A percentile compares a stretch with the other conserved stretches of the same genome.
Evolutionary conservation across 2,797 vertebrate genomes (phyloP).

Genomic region (Bryconaethiops microstoma): DNA sequence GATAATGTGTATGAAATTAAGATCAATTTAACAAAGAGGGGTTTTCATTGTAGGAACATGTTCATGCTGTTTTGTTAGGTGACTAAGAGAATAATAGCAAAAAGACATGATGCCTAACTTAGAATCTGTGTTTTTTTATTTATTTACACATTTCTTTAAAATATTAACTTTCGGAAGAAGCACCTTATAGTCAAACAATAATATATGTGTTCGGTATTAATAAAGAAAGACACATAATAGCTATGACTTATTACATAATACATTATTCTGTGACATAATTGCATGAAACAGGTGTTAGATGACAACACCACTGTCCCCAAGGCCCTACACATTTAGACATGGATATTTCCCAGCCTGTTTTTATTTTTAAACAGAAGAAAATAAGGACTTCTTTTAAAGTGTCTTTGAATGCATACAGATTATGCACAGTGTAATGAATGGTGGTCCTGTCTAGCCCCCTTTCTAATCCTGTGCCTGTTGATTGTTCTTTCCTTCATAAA

Average conservation of each 20-base stretch:
- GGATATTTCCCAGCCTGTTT: background rate
- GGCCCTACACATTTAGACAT: background rate
- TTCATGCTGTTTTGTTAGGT: background rate
- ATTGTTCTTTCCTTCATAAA: constrained; percentile 37
- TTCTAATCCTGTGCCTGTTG: constrained; percentile 64
- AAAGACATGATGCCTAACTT: background rate
- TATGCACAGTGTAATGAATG: background rate
- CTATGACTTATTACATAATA: too few relatives aligned
- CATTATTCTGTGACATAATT: background rate
- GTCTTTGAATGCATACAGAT: background rate
- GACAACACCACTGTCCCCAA: background rate
- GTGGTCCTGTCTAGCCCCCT: background rate
- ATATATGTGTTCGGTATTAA: background rate
- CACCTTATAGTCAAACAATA: background rate
- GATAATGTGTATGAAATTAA: background rate
- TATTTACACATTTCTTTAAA: background rate
- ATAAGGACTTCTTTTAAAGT: background rate
- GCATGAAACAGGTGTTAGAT: background rate
- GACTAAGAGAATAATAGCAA: background rate
- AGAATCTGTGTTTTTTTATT: background rate
- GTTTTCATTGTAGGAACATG: background rate
- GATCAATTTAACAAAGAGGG: background rate
- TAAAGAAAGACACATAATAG: background rate
- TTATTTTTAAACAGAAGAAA: background rate
- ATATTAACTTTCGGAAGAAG: background rate